These are phyloP conservation scores for Baccha elongata DNA, from an alignment of 2,888 invertebrate genomes.

Conservation along the genomic window DNA sequence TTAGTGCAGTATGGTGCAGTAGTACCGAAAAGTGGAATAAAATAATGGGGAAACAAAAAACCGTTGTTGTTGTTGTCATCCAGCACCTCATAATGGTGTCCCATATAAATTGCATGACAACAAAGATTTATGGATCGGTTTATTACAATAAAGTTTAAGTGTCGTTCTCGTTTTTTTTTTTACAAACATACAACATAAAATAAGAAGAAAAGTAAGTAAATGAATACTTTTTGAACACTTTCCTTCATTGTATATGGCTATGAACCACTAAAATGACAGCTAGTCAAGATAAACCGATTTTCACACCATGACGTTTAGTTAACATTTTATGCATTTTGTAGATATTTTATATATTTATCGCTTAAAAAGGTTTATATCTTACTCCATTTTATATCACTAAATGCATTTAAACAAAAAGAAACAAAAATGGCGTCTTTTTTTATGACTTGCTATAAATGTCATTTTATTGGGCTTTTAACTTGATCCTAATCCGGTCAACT, in stretches of 20 bases:
- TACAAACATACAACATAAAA: background rate
- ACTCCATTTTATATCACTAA: conserved; percentile 12
- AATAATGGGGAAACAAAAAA: background rate
- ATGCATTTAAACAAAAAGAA: conserved; percentile 6
- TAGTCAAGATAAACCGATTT: conserved; percentile 42
- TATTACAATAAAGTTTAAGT: conserved; percentile 58
- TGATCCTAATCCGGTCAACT: conserved; percentile 62
- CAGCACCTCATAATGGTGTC: conserved; percentile 63
- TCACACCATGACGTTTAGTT: conserved; percentile 7
- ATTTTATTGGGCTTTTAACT: conserved; percentile 54
- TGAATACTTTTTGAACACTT: background rate
- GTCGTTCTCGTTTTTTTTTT: conserved; percentile 40
- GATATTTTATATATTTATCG: conserved; percentile 48
- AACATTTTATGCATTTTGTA: conserved; percentile 49
- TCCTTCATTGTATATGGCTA: background rate
- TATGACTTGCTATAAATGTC: conserved; percentile 56
- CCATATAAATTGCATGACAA: conserved; percentile 68
- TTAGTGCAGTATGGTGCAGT: conserved; percentile 51
- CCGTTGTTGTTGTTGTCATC: conserved; percentile 41
- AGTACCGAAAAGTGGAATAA: background rate
- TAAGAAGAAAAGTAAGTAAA: background rate
- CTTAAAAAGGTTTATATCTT: conserved; percentile 25
- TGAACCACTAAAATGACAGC: conserved; percentile 55
- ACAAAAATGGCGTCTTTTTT: conserved; percentile 26
- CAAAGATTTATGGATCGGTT: conserved; percentile 63